A percentile compares a stretch with the other conserved stretches of the same genome.
phyloP scores from a whole-genome alignment of 2,888 invertebrate species.

The Eupithecia subumbrata region DNA sequence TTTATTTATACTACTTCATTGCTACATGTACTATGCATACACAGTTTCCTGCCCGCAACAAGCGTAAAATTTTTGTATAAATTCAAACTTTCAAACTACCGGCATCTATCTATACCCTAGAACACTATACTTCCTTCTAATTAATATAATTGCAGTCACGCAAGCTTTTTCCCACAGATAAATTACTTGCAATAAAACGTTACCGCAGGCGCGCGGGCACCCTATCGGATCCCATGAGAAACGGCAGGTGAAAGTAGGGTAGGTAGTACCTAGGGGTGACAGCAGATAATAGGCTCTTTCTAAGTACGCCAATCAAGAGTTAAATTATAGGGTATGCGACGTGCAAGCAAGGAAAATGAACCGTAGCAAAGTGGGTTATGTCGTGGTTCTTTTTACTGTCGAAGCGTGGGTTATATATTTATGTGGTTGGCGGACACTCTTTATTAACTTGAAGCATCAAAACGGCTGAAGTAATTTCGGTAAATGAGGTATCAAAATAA shows the following conservation, averaged over 20 bases:
- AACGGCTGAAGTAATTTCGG: neutral
- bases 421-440: neutral
- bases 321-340: neutral
- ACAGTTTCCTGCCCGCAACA: neutral
- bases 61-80: neutral
- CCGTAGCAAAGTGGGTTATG: neutral
- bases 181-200: neutral
- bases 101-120: neutral
- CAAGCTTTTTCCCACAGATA: neutral
- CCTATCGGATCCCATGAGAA: neutral
- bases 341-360: neutral
- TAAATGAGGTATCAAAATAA: neutral
- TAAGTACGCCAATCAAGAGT: neutral
- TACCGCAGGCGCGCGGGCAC: neutral
- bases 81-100: neutral
- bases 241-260: neutral
- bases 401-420: neutral
- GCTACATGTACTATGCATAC: too few relatives aligned
- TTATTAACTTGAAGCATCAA: neutral
- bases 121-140: neutral
- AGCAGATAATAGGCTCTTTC: neutral
- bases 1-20: too few relatives aligned
- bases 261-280: neutral
- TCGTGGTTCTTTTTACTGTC: neutral
- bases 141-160: neutral